Conservation (phyloP, 2,888 invertebrate genomes). For the Diarsia mendica region DNA sequence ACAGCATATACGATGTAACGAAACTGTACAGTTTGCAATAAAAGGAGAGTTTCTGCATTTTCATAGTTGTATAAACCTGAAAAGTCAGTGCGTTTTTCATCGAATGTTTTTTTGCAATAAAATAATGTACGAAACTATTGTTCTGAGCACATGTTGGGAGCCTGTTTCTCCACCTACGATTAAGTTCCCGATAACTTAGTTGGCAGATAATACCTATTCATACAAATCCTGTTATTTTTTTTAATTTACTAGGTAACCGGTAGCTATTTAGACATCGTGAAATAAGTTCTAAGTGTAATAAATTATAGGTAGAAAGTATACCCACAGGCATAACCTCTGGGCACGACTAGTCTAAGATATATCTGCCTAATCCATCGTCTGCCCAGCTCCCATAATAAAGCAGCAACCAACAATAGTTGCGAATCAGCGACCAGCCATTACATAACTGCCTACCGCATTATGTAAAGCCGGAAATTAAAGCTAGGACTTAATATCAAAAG, state of each 20-base stretch:
- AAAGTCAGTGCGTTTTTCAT: background rate
- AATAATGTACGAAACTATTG: background rate
- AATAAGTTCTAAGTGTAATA: background rate
- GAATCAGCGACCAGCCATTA: conserved; percentile 33
- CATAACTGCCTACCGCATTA: conserved; percentile 39
- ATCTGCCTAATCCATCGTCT: conserved; percentile 17
- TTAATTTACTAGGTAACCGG: too few relatives aligned
- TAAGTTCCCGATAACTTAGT: too few relatives aligned
- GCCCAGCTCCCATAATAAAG: background rate
- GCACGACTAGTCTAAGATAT: background rate
- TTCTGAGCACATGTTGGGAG: background rate
- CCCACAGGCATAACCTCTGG: background rate
- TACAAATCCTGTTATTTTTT: too few relatives aligned
- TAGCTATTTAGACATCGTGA: too few relatives aligned
- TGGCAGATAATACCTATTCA: too few relatives aligned
- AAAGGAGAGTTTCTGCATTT: background rate
- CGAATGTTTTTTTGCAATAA: background rate
- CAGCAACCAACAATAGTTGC: conserved; percentile 46
- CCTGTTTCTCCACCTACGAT: too few relatives aligned
- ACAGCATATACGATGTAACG: background rate
- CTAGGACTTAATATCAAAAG: conserved; percentile 53
- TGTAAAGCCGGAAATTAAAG: conserved; percentile 58
- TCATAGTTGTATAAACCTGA: background rate
- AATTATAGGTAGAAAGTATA: background rate
- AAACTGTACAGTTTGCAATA: too few relatives aligned